Percentiles rank a stretch among this genome's conserved stretches.
Conservation (phyloP, 35 echinoderm and acorn worm species). For the Hemicentrotus pulcherrimus region DNA sequence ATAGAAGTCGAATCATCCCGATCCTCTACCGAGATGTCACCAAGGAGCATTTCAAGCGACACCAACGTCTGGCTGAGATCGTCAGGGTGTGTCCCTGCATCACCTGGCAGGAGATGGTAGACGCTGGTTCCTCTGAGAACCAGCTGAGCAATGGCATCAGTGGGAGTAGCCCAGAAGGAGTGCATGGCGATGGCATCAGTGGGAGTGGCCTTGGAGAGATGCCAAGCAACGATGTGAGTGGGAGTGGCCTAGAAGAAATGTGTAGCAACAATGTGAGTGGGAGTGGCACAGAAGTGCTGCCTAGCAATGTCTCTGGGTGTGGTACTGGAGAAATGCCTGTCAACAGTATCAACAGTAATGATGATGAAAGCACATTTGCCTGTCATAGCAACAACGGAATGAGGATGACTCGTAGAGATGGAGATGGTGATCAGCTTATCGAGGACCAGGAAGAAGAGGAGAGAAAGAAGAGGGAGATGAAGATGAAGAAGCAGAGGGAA, state of each 20-base stretch:
- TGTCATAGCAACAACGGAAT: background rate
- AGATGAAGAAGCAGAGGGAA: background rate
- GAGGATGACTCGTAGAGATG: background rate
- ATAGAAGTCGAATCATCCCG: background rate
- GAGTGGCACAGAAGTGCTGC: no score
- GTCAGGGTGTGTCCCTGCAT: constrained; percentile 31
- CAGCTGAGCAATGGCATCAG: background rate
- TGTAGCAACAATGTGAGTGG: background rate
- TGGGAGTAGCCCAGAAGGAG: background rate
- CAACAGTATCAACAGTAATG: background rate
- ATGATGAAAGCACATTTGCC: background rate
- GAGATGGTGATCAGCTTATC: background rate
- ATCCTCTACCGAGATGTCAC: constrained; percentile 20
- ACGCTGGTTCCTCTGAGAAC: background rate
- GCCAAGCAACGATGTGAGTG: background rate
- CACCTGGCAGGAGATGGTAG: constrained; percentile 18
- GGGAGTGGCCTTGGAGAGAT: background rate
- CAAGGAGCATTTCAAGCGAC: background rate
- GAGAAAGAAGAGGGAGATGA: constrained; percentile 12
- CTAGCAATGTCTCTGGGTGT: background rate
- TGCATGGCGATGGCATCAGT: background rate
- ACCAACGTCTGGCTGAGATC: background rate
- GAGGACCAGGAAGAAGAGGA: background rate
- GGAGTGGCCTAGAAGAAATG: no score
- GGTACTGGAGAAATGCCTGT: background rate